phyloP scores from a whole-genome alignment of 2,113 vertebrate species.

The Osmerus eperlanus region DNA sequence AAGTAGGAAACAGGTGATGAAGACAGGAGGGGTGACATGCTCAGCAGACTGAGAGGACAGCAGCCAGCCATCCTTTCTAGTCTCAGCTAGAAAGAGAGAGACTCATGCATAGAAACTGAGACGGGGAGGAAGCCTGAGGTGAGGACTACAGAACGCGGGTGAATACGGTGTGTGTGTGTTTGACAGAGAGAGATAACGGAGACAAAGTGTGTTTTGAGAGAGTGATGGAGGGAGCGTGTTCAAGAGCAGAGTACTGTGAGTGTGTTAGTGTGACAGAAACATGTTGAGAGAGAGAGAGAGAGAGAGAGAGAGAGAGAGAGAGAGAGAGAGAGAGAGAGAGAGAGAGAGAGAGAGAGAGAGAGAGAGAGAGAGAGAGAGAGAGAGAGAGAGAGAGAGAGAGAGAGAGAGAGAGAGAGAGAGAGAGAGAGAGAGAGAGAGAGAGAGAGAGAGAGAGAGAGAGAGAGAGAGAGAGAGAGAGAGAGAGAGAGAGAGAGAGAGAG shows the following conservation, averaged over 20 bases:
- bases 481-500: background rate
- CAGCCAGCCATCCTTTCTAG: background rate
- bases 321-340: background rate
- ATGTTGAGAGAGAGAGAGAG: background rate
- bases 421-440: background rate
- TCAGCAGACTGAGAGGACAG: background rate
- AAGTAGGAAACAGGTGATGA: too few relatives aligned
- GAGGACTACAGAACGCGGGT: too few relatives aligned
- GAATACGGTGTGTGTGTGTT: too few relatives aligned
- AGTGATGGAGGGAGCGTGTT: too few relatives aligned
- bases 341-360: background rate
- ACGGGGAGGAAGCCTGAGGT: background rate
- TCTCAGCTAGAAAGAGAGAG: background rate
- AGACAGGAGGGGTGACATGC: too few relatives aligned
- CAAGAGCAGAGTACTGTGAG: background rate
- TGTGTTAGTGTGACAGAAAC: background rate
- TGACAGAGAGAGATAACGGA: too few relatives aligned
- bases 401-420: too few relatives aligned
- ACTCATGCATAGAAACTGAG: conserved; percentile 1
- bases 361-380: background rate
- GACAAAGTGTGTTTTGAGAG: too few relatives aligned
- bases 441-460: background rate
- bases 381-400: background rate
- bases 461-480: background rate
- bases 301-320: background rate